Evolutionary conservation across 1,140 invertebrate species (phyloP).

Genomic region (Drosophila ficusphila): DNA sequence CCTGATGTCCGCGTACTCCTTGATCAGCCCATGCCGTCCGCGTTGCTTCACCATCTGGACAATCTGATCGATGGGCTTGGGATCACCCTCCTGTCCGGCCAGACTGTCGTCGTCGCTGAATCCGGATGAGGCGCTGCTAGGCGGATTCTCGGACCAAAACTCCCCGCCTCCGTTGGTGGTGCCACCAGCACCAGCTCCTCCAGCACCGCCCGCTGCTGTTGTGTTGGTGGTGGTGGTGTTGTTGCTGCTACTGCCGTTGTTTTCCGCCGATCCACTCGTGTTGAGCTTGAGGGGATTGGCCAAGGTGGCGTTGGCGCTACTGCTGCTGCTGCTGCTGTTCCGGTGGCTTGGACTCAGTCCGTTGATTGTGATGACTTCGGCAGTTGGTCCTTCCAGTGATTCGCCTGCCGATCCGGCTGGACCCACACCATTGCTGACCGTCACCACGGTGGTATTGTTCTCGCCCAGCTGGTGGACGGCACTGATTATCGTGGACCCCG

Average conservation of each 20-base stretch:
- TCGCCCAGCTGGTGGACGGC: conserved; percentile 65
- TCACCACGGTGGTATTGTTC: conserved; percentile 71
- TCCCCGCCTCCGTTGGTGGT: conserved; percentile 69
- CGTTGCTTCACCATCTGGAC: conserved; percentile 90
- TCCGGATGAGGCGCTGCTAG: conserved; percentile 91
- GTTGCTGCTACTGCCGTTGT: conserved; percentile 23
- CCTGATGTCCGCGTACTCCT: conserved; percentile 94
- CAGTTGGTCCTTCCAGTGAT: conserved; percentile 12
- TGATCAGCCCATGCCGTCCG: conserved; percentile 91
- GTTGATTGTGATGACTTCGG: conserved; percentile 81
- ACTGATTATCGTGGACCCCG: conserved; percentile 61
- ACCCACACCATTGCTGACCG: conserved; percentile 57
- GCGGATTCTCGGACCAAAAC: conserved; percentile 88
- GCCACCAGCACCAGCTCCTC: neutral
- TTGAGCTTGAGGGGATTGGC: conserved; percentile 28
- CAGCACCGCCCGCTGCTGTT: conserved; percentile 10
- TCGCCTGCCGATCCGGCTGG: neutral
- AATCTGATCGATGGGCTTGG: conserved; percentile 89
- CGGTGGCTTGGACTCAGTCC: conserved; percentile 70
- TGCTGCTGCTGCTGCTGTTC: conserved; percentile 23
- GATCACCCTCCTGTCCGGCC: conserved; percentile 89
- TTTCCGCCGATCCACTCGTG: conserved; percentile 29
- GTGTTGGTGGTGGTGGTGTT: conserved; percentile 1
- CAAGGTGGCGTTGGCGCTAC: conserved; percentile 6
- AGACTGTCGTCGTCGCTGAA: conserved; percentile 95